Evolutionary conservation across 2,888 invertebrate species (phyloP).

Genomic region (Rhodophaea formosa): DNA sequence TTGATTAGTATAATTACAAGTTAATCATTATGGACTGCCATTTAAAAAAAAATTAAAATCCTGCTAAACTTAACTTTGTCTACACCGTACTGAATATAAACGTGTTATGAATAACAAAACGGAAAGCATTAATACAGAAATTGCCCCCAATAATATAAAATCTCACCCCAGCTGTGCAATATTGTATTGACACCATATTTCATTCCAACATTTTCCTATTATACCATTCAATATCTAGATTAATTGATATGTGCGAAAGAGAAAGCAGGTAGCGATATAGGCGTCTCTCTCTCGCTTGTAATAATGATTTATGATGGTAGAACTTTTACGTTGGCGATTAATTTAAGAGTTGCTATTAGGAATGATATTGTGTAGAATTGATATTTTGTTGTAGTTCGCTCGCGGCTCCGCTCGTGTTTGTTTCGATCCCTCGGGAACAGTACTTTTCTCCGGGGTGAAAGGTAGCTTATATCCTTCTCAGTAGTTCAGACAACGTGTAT

Average conservation of each 20-base stretch:
- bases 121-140: background rate
- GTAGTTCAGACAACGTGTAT: too few relatives aligned
- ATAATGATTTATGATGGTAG: background rate
- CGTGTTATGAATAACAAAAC: background rate
- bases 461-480: too few relatives aligned
- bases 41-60: too few relatives aligned
- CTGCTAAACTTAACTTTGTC: background rate
- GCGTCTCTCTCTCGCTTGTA: background rate
- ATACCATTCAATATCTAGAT: constrained; percentile 11
- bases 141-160: constrained; percentile 13
- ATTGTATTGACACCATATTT: constrained; percentile 16
- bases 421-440: too few relatives aligned
- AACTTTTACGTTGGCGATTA: background rate
- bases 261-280: background rate
- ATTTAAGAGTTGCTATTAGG: background rate
- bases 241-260: constrained; percentile 16
- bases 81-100: background rate
- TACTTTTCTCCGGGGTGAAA: too few relatives aligned
- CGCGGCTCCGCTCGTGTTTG: too few relatives aligned
- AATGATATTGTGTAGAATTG: too few relatives aligned
- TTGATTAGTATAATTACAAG: too few relatives aligned
- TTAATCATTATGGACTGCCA: too few relatives aligned
- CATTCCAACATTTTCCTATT: constrained; percentile 9
- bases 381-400: too few relatives aligned
- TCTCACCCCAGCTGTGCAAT: constrained; percentile 13